Base-by-base conservation (phyloP, 1,140 invertebrate species). In the Pseudomyrmex pallidus region DNA sequence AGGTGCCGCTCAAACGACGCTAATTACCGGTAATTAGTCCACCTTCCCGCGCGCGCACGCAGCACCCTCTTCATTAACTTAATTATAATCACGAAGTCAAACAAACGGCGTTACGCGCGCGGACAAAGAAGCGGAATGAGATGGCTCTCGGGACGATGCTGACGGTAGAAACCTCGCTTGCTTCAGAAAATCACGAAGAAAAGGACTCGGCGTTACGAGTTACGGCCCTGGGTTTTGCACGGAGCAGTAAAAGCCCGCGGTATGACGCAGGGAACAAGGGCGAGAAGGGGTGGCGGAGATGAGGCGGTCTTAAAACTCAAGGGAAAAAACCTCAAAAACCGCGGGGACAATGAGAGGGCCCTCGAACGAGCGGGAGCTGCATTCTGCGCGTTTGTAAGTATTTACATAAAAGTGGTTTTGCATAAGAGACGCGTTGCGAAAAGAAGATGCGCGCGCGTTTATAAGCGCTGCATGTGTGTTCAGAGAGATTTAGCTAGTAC, bases 31-130 rank as follows among this genome's bases (percentile, higher is more conserved):
- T 90, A 91, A 92, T 92, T 90, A 91, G 91, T 22, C 64, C 25
- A 67, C 35, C 63, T 15, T 17, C 13, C 12, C n/a, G 35, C 35
- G 35, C 35, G 35, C 35, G 5, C 35, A 0, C 15, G 22, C 25
- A 25, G 20, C 61, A 76, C 68, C 85, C 64, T 74, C 86, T 89
- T 90, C 89, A 92, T 90, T 91, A 90, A 89, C 90, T 89, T 91
- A 92, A 92, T 91, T 90, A 92, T 89, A 91, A 91, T 91, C 86
- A 86, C 85, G 76, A 89, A 90, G 90, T 88, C 64, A 90, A 90
- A 90, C 87, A 91, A 91, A 91, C 85, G 88, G 76, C 84, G 85
- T 83, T 46, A 61, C 63, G 54, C 63, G 44, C 78, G 63, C 61
- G 22, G 4, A 44, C 7, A 86, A 89, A 90, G 87, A 87, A 90